Evolutionary conservation across 2,113 vertebrate species (phyloP).

Genomic region (Cryptotis parvus): DNA sequence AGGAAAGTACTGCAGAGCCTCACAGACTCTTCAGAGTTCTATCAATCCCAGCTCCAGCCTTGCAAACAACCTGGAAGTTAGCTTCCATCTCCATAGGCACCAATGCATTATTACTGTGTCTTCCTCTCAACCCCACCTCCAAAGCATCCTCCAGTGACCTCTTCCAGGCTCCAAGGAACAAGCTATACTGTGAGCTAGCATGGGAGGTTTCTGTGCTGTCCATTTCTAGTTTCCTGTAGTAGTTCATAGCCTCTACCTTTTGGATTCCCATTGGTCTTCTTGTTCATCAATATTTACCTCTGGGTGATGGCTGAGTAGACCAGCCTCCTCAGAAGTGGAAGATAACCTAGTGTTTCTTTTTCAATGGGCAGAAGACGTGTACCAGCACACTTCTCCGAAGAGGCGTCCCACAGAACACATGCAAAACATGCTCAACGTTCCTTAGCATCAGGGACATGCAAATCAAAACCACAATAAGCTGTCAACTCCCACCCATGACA

Average conservation of each 20-base stretch:
- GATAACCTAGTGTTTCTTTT: too few relatives aligned
- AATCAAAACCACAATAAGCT: too few relatives aligned
- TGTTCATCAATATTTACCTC: neutral
- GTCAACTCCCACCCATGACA: too few relatives aligned
- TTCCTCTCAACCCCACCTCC: neutral
- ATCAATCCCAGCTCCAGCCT: too few relatives aligned
- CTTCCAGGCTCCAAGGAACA: neutral
- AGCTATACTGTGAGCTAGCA: neutral
- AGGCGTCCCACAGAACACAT: too few relatives aligned
- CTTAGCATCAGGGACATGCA: too few relatives aligned
- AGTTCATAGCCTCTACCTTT: rapidly evolving
- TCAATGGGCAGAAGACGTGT: too few relatives aligned
- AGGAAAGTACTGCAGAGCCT: neutral
- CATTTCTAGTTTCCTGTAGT: rapidly evolving
- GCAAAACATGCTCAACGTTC: too few relatives aligned
- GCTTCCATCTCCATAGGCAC: neutral
- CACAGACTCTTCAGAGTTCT: neutral
- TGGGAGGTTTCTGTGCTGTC: rapidly evolving
- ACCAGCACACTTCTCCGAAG: too few relatives aligned
- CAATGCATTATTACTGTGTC: neutral
- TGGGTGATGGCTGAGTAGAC: neutral
- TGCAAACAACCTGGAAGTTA: neutral
- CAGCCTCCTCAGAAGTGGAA: too few relatives aligned
- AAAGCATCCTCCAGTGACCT: neutral
- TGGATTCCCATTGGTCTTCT: rapidly evolving